Conservation (phyloP, 1,140 invertebrate genomes). For the Nasonia longicornis region DNA sequence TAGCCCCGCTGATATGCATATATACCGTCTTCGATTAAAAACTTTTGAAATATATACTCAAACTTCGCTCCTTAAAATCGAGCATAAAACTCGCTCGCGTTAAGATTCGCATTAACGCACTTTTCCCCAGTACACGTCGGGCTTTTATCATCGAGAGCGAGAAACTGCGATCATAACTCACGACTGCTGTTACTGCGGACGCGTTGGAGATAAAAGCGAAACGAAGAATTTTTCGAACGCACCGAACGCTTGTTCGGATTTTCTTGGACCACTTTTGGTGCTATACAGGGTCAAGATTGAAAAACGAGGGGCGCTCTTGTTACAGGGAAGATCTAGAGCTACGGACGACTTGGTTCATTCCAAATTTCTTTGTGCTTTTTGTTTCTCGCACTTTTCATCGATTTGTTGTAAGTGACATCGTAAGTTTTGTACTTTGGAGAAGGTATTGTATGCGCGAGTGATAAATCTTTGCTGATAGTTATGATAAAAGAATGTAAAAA, state of each 20-base stretch:
- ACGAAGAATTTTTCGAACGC: not conserved
- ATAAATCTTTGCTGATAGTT: too few species aligned
- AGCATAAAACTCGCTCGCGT: not conserved
- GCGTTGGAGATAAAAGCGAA: not conserved
- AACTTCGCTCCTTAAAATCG: too few species aligned
- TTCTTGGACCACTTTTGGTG: too few species aligned
- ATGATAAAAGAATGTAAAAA: too few species aligned
- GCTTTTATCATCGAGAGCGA: not conserved
- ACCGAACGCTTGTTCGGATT: too few species aligned
- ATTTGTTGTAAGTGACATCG: too few species aligned
- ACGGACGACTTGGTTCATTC: constrained; percentile 10
- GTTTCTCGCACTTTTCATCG: too few species aligned
- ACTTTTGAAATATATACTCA: too few species aligned
- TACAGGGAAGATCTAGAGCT: not conserved
- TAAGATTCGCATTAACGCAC: not conserved
- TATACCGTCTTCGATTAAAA: too few species aligned
- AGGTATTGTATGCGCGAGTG: too few species aligned
- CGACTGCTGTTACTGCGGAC: not conserved
- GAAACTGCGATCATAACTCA: not conserved
- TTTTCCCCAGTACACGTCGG: not conserved
- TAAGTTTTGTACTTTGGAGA: too few species aligned
- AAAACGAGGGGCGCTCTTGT: not conserved
- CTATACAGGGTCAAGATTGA: not conserved
- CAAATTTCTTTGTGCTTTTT: constrained; percentile 1
- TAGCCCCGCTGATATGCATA: too few species aligned